Evolutionary conservation across 2,797 vertebrate genomes (phyloP).

Genomic region (Oophaga sylvatica): DNA sequence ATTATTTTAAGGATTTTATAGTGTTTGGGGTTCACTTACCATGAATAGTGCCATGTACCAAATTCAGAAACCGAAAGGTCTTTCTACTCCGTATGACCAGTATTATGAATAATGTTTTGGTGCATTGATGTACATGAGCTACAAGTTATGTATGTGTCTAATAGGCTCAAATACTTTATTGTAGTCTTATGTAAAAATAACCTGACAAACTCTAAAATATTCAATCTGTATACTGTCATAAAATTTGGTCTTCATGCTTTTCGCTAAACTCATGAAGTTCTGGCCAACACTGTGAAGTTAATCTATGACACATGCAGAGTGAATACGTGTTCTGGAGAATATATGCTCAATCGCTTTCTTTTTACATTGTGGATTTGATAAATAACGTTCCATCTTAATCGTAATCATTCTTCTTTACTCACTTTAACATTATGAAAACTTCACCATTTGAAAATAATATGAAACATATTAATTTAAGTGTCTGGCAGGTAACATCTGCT

Average conservation of each 20-base stretch:
- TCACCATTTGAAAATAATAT: background rate
- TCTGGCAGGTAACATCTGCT: background rate
- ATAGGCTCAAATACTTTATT: background rate
- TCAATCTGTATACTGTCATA: background rate
- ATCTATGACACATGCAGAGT: background rate
- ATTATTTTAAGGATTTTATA: too few species aligned
- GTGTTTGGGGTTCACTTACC: too few species aligned
- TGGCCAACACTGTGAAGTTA: background rate
- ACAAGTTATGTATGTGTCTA: background rate
- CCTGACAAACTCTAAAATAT: background rate
- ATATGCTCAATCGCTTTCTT: background rate
- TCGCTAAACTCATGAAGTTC: background rate
- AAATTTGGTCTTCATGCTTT: background rate
- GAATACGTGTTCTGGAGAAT: too few species aligned
- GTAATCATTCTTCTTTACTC: background rate
- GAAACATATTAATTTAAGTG: background rate
- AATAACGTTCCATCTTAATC: background rate
- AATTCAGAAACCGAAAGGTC: too few species aligned
- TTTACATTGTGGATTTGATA: background rate
- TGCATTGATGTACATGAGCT: too few species aligned
- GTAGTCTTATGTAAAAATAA: background rate
- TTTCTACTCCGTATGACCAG: too few species aligned
- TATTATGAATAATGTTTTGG: too few species aligned
- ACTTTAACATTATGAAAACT: background rate
- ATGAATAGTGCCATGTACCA: too few species aligned